Conservation (phyloP, 2,113 vertebrate genomes). For the Pantherophis guttatus region DNA sequence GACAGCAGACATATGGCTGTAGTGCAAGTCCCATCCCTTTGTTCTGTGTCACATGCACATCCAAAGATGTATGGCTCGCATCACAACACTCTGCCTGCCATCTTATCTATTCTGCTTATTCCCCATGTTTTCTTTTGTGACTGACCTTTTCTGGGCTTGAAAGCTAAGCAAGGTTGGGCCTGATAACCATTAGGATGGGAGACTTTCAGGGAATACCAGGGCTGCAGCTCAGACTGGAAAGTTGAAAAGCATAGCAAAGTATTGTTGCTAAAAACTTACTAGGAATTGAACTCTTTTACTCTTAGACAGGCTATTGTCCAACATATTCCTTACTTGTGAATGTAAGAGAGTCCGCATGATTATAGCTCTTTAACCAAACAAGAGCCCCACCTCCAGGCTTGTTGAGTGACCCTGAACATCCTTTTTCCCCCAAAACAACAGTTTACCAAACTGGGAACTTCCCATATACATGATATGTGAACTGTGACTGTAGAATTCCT, state of each 20-base stretch:
- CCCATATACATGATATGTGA: background rate
- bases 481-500: background rate
- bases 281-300: no score
- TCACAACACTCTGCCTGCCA: background rate
- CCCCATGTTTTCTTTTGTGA: background rate
- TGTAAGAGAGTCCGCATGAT: background rate
- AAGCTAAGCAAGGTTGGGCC: background rate
- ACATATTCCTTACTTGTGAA: background rate
- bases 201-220: background rate
- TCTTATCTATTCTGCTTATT: background rate
- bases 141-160: background rate
- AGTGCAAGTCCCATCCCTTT: background rate
- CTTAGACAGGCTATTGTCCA: no score
- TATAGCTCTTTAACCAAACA: background rate
- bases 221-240: no score
- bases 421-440: background rate
- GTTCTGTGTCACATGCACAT: background rate
- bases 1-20: background rate
- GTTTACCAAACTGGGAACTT: background rate
- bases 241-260: no score
- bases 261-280: no score
- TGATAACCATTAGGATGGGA: background rate
- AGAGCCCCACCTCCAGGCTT: background rate
- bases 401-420: background rate
- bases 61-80: background rate